Evolutionary conservation across 2,797 vertebrate genomes (phyloP).

Genomic region (Acrossocheilus wenchowensis): DNA sequence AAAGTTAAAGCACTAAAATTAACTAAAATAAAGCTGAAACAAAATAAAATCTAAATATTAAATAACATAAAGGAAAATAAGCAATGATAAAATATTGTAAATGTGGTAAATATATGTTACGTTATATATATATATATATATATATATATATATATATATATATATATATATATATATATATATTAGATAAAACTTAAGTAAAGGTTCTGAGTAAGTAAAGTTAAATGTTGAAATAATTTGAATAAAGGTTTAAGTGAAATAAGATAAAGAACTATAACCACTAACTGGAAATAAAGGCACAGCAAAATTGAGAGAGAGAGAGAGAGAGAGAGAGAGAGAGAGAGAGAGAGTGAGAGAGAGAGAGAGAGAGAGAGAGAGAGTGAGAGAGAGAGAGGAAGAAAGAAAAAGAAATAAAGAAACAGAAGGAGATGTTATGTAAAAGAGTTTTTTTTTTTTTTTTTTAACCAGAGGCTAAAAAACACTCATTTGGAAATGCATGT

Average conservation of each 20-base stretch:
- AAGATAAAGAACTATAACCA: neutral
- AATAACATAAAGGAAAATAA: neutral
- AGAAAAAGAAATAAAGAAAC: neutral
- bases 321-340: neutral
- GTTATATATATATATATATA: neutral
- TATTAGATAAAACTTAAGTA: neutral
- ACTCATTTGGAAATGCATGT: conserved; percentile 53
- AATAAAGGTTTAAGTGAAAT: neutral
- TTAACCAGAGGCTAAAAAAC: conserved; percentile 43
- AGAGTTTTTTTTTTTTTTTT: neutral
- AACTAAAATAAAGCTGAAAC: neutral
- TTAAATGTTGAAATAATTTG: neutral
- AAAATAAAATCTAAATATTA: neutral
- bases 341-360: too few relatives aligned
- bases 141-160: neutral
- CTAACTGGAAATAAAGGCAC: neutral
- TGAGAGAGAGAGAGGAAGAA: neutral
- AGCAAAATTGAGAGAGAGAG: neutral
- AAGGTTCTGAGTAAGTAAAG: too few relatives aligned
- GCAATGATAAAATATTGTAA: neutral
- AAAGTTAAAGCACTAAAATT: neutral
- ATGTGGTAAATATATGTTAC: neutral
- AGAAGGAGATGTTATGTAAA: conserved; percentile 61
- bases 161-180: neutral
- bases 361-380: too few relatives aligned